phyloP scores from a whole-genome alignment of 2,888 invertebrate genomes.

The Chalcosyrphus nemorum region DNA sequence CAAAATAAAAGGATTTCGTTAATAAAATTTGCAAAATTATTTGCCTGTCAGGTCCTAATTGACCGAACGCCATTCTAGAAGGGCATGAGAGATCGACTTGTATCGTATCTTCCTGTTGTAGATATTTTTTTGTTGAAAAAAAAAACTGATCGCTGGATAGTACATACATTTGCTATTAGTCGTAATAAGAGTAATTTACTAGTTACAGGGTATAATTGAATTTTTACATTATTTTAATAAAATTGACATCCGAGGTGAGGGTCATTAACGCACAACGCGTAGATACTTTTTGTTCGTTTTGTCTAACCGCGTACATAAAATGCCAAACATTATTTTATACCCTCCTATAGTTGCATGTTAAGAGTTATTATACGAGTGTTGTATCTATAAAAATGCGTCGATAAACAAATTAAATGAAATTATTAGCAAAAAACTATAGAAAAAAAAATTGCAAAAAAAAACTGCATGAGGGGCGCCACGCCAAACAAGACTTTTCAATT shows the following conservation, averaged over 20 bases:
- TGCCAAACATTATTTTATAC: slow-evolving; percentile 10
- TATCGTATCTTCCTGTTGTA: slow-evolving; percentile 26
- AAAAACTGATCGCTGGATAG: slow-evolving; percentile 56
- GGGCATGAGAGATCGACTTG: slow-evolving; percentile 32
- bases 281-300: neutral
- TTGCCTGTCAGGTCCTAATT: slow-evolving; percentile 63
- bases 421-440: slow-evolving; percentile 8
- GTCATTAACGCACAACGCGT: slow-evolving; percentile 52
- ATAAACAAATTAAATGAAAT: slow-evolving; percentile 43
- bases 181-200: slow-evolving; percentile 58
- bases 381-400: neutral
- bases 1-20: slow-evolving; percentile 29
- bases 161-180: slow-evolving; percentile 65
- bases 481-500: slow-evolving; percentile 66
- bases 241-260: slow-evolving; percentile 47
- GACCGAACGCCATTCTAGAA: slow-evolving; percentile 39
- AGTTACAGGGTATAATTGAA: slow-evolving; percentile 53
- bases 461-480: slow-evolving; percentile 19
- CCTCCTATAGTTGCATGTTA: neutral
- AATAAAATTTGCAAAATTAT: slow-evolving; percentile 69
- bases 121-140: slow-evolving; percentile 62
- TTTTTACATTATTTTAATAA: slow-evolving; percentile 52
- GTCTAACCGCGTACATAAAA: slow-evolving; percentile 10
- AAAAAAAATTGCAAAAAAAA: slow-evolving; percentile 28
- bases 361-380: slow-evolving; percentile 4